phyloP scores from a whole-genome alignment of 2,797 vertebrate genomes.

The Eupleurogrammus muticus region DNA sequence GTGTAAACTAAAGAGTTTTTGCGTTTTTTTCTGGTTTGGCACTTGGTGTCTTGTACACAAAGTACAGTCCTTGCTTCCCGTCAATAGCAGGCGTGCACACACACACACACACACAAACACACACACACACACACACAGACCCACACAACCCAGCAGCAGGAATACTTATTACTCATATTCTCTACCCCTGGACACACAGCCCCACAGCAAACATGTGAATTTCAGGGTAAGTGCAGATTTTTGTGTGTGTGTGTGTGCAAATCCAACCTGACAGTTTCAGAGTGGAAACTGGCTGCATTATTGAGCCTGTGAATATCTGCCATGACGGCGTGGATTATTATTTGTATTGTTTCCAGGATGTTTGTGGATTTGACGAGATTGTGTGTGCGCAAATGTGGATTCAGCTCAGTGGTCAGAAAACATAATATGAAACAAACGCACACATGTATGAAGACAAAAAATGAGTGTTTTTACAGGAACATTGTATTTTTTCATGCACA shows the following conservation, averaged over 20 bases:
- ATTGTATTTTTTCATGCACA: constrained; percentile 3
- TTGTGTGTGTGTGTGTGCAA: constrained; percentile 14
- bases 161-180: constrained; percentile 14
- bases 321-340: background rate
- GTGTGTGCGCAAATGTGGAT: constrained; percentile 27
- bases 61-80: background rate
- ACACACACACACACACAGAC: background rate
- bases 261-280: constrained; percentile 39
- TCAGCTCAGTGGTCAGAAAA: constrained; percentile 48
- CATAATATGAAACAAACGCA: constrained; percentile 35
- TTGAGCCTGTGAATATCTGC: constrained; percentile 43
- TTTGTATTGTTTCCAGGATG: constrained; percentile 45
- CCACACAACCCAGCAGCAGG: constrained; percentile 5
- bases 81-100: constrained; percentile 13
- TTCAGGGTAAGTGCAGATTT: constrained; percentile 7
- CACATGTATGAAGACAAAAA: background rate
- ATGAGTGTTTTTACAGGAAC: constrained; percentile 13
- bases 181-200: constrained; percentile 40
- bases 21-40: constrained; percentile 27
- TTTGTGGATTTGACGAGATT: constrained; percentile 58
- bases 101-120: background rate
- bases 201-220: background rate
- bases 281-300: constrained; percentile 61
- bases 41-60: constrained; percentile 4
- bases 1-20: constrained; percentile 14